Conservation (phyloP, 1,140 invertebrate genomes). For the Lepidostoma basale region DNA sequence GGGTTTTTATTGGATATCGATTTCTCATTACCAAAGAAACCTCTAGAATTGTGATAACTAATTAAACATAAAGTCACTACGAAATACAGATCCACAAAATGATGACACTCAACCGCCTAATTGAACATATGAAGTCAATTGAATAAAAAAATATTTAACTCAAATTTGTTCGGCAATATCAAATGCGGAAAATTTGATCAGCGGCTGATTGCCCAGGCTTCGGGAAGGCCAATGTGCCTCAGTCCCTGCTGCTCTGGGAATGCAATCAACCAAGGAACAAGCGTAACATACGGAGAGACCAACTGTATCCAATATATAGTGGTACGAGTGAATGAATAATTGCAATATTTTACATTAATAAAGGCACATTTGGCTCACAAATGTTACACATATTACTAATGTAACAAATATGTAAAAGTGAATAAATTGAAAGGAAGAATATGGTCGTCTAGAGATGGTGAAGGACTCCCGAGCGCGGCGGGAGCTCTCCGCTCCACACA, state of each 20-base stretch:
- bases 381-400: slow-evolving; percentile 21
- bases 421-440: background rate
- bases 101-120: background rate
- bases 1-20: background rate
- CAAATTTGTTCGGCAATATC: slow-evolving; percentile 11
- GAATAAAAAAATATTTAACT: slow-evolving; percentile 1
- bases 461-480: no score
- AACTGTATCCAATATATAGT: no score
- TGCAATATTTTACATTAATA: slow-evolving; percentile 32
- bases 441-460: no score
- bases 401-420: slow-evolving; percentile 9
- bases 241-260: background rate
- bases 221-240: background rate
- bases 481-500: no score
- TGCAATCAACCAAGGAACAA: slow-evolving; percentile 12
- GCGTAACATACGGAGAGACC: background rate
- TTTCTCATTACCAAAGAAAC: background rate
- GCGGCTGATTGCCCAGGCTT: background rate
- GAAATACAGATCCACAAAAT: background rate
- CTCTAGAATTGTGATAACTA: background rate
- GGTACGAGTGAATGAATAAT: slow-evolving; percentile 11
- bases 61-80: background rate
- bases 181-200: slow-evolving; percentile 5
- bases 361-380: slow-evolving; percentile 38
- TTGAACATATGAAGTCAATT: slow-evolving; percentile 1